Evolutionary conservation across 2,113 vertebrate species (phyloP).

Genomic region (Eleginops maclovinus): DNA sequence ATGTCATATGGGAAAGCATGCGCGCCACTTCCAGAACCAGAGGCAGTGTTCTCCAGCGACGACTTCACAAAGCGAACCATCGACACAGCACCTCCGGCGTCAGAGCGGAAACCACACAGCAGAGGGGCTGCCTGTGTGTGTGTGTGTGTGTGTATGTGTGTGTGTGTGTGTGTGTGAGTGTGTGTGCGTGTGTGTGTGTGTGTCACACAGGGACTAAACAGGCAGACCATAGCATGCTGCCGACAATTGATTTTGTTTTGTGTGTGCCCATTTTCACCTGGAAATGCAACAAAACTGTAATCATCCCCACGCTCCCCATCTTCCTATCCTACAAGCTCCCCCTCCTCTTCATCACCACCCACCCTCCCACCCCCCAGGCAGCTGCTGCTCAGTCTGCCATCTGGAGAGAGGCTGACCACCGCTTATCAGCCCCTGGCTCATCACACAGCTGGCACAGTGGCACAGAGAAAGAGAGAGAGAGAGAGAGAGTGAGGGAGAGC

Average conservation of each 20-base stretch:
- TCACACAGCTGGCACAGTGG: constrained; percentile 76
- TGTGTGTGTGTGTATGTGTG: constrained; percentile 17
- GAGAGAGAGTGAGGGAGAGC: not conserved
- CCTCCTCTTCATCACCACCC: constrained; percentile 25
- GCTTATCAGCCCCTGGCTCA: constrained; percentile 83
- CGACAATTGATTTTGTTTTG: constrained; percentile 77
- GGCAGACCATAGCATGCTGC: constrained; percentile 41
- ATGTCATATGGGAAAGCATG: constrained; percentile 45
- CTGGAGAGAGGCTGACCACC: constrained; percentile 81
- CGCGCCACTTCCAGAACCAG: constrained; percentile 53
- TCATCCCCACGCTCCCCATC: constrained; percentile 54
- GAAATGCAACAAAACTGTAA: constrained; percentile 75
- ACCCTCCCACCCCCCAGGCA: constrained; percentile 64
- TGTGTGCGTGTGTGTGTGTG: constrained; percentile 15
- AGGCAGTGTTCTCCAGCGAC: constrained; percentile 36
- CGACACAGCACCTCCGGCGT: constrained; percentile 51
- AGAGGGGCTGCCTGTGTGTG: constrained; percentile 26
- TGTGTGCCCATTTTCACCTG: constrained; percentile 75
- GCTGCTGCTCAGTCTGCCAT: constrained; percentile 81
- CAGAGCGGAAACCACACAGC: constrained; percentile 41
- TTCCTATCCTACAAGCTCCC: constrained; percentile 21
- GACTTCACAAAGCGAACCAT: constrained; percentile 49
- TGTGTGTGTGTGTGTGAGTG: constrained; percentile 15
- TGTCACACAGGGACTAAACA: constrained; percentile 42
- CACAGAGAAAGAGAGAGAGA: constrained; percentile 16